phyloP scores from a whole-genome alignment of 2,888 invertebrate genomes.

The Zonitis immaculata region DNA sequence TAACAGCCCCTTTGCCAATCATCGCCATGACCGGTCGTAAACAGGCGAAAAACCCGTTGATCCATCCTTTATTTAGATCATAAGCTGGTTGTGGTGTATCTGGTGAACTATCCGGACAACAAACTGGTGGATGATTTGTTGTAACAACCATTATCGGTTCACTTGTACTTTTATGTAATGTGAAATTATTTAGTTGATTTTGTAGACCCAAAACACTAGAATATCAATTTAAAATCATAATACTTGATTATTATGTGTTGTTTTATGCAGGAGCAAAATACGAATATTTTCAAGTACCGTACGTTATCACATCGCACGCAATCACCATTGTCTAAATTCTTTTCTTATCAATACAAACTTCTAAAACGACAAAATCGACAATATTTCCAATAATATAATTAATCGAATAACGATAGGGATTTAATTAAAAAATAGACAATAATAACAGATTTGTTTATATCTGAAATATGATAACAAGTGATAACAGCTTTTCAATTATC shows the following conservation, averaged over 20 bases:
- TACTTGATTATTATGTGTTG: no score
- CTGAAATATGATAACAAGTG: no score
- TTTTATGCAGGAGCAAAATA: no score
- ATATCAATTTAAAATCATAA: no score
- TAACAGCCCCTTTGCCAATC: slow-evolving; percentile 70
- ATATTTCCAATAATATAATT: neutral
- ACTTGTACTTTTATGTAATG: slow-evolving; percentile 38
- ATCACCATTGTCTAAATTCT: neutral
- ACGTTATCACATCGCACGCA: no score
- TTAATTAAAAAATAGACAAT: no score
- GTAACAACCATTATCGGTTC: slow-evolving; percentile 44
- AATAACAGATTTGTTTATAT: no score
- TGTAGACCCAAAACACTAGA: slow-evolving; percentile 62
- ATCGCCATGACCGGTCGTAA: slow-evolving; percentile 84
- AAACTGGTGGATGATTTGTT: slow-evolving; percentile 40
- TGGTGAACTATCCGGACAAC: slow-evolving; percentile 49
- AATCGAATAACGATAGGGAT: no score
- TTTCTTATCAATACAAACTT: neutral
- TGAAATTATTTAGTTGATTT: slow-evolving; percentile 58
- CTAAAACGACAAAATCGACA: neutral
- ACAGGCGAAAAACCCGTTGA: slow-evolving; percentile 82
- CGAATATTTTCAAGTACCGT: no score
- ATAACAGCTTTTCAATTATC: no score
- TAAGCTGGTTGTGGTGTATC: slow-evolving; percentile 48
- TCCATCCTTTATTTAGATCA: slow-evolving; percentile 63